Base-by-base conservation (phyloP, 1,140 invertebrate species). In the Formica exsecta region DNA sequence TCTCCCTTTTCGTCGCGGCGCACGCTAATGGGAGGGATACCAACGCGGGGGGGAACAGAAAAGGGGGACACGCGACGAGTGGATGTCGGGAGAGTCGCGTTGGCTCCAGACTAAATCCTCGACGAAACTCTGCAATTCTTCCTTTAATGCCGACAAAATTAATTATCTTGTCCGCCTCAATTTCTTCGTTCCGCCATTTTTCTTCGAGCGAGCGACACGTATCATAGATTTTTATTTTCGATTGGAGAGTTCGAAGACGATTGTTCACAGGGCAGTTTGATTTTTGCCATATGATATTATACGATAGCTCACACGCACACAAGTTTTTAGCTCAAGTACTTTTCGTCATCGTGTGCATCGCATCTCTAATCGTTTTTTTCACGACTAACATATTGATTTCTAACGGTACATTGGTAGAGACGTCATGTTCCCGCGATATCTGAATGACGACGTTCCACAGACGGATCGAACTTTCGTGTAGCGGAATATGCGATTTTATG, bases 1-100 rank as follows among this genome's bases (percentile, higher is more conserved):
- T 83, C 89, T 90, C 89, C 86, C 88, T 90, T 90, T 90, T 90
- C 89, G 89, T 90, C 89, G 86, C 89, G 75, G 57, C 62, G 80
- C 89, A 71, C 76, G 76, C 86, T 90, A 90, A 90, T 90, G 89
- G 86, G 73, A 85, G 77, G 66, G 87, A 81, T 68, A 68, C 36
- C 61, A 57, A 25, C 38, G 54, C 51, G 29, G 13, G 44, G 44
- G 44, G 19, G 65, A 61, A 76, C 19, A 61, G 29, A 19, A 41
- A 16, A 36, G 64, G 44, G 38, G 32, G 41, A 65, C 22, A 22
- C 38, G 13, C 80, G 38, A 73, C 48, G 38, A 88, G 32, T 57
- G 87, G 73, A 86, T 81, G 16, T 6, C 16, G 85, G 70, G 44
- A 83, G 57, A 57, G 62, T 54, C 41, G 74, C 51, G 74, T 84